Evolutionary conservation across 2,797 vertebrate genomes (phyloP), one percentile per base, ranked within the genome.

Genomic region (Catharus ustulatus): DNA sequence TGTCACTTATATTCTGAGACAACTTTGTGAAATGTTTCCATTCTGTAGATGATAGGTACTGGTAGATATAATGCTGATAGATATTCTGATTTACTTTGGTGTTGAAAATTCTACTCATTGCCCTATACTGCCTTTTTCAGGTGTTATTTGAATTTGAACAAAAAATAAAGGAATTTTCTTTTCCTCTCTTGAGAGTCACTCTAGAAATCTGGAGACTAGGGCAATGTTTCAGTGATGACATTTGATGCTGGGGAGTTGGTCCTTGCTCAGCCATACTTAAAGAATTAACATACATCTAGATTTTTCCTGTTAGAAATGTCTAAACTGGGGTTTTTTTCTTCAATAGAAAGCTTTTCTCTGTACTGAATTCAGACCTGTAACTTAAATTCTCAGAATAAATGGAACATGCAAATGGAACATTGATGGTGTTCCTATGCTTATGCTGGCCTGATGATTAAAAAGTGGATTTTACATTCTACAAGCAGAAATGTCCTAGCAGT

Each of bases 1-100:
- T 95, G 74, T 95, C 19, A 89, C 96, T 97, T 97, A 83, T 59
- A 92, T 92, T 93, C 87, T 92, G 85, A 91, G 87, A 78, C 42
- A 79, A 64, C 62, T 87, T 90, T 90, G 20, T 78, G 27, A 55
- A 67, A 58, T 76, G 48, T 92, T 52, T 81, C 72, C 77, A 71
- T 91, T 91, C 71, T 36, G 24, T 84, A 95, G 93, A 58, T 86
- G 76, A 84, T 72, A 29, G 12, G 19, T 68, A 30, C 38, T 42
- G 36, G 62, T 69, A 81, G 66, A 83, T 77, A 90, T 86, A 84
- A 79, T 81, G 45, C 79, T 89, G 81, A 55, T 59, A 89, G 81
- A 92, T 90, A 95, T 38, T 54, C 89, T 93, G 45, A 72, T 85
- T 84, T 89, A 58, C 15, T 36, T 59, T 61, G 22, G 0, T 45